phyloP scores from a whole-genome alignment of 2,888 invertebrate genomes.

The Hypolimnas misippus region DNA sequence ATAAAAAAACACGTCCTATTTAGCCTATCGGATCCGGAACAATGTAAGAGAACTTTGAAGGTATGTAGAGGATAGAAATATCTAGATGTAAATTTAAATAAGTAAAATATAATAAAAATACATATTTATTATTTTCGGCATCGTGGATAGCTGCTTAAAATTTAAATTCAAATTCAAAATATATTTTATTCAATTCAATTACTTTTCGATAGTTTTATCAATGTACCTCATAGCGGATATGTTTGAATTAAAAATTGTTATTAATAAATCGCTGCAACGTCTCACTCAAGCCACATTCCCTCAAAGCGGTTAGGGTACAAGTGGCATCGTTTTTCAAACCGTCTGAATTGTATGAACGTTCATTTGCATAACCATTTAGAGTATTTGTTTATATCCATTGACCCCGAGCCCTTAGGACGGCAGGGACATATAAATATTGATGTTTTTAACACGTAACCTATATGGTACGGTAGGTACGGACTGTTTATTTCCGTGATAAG shows the following conservation, averaged over 20 bases:
- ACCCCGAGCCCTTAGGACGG: constrained; percentile 21
- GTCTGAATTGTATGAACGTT: constrained; percentile 47
- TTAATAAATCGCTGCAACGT: constrained; percentile 6
- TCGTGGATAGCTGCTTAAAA: no score
- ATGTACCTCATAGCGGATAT: no score
- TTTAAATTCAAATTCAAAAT: no score
- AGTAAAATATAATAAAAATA: no score
- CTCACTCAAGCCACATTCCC: constrained; percentile 26
- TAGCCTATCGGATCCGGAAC: no score
- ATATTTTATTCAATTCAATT: no score
- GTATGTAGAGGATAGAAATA: no score
- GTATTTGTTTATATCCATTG: constrained; percentile 43
- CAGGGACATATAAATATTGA: constrained; percentile 19
- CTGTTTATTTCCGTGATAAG: constrained; percentile 30
- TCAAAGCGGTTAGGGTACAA: constrained; percentile 35
- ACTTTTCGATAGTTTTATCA: no score
- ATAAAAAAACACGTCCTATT: no score
- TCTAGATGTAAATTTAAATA: no score
- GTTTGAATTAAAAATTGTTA: background rate
- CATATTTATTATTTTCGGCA: no score
- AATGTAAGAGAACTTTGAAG: no score
- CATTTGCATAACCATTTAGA: constrained; percentile 52
- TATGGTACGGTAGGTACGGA: constrained; percentile 18
- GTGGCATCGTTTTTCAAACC: constrained; percentile 35
- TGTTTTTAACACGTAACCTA: constrained; percentile 31